phyloP scores from a whole-genome alignment of 2,113 vertebrate species.

The Holacanthus passer region DNA sequence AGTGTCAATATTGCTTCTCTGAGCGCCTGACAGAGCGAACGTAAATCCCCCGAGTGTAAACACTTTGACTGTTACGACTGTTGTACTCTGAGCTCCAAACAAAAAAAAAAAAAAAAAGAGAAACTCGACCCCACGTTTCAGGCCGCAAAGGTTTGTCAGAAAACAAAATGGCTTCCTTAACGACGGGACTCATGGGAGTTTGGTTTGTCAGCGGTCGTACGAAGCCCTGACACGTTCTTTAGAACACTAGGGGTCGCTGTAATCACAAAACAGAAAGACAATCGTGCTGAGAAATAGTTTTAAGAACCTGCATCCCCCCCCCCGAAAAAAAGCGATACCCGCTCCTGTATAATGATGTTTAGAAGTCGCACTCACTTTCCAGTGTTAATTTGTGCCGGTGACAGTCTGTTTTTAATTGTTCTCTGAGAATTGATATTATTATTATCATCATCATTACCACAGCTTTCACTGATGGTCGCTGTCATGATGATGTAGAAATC shows the following conservation, averaged over 20 bases:
- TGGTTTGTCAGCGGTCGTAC: background rate
- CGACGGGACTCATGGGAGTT: background rate
- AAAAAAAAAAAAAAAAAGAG: constrained; percentile 50
- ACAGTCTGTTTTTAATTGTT: constrained; percentile 90
- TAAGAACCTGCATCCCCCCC: constrained; percentile 39
- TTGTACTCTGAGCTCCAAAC: constrained; percentile 76
- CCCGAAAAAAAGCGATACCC: constrained; percentile 19
- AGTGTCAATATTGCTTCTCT: constrained; percentile 42
- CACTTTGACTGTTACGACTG: constrained; percentile 72
- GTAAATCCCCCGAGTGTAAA: constrained; percentile 38
- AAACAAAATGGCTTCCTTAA: constrained; percentile 7
- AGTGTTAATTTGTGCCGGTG: constrained; percentile 92
- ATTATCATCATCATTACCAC: constrained; percentile 46
- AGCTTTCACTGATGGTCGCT: constrained; percentile 57
- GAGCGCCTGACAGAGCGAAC: constrained; percentile 34
- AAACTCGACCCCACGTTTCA: background rate
- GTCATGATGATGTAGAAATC: constrained; percentile 74
- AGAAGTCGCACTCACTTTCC: constrained; percentile 88
- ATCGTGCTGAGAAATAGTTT: constrained; percentile 74
- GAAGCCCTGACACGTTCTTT: constrained; percentile 47
- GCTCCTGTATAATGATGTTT: constrained; percentile 87
- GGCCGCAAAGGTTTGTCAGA: constrained; percentile 5
- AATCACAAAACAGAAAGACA: constrained; percentile 80
- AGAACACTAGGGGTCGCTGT: constrained; percentile 67
- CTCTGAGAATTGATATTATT: constrained; percentile 81